These are phyloP conservation scores for Ictalurus furcatus DNA, from an alignment of 2,113 vertebrate species.

Conservation along the genomic window DNA sequence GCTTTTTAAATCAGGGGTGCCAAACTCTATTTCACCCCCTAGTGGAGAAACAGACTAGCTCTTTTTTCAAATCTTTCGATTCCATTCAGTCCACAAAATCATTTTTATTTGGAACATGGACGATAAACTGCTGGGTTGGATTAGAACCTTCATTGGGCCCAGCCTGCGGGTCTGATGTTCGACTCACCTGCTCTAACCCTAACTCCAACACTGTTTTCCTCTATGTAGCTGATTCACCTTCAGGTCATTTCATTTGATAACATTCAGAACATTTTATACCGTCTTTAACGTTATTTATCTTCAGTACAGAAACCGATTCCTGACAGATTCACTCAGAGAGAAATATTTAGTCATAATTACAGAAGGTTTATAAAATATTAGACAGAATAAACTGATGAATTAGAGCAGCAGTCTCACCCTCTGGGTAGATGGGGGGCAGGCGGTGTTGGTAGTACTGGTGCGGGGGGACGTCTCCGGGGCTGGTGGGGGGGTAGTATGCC, in stretches of 20 bases:
- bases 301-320: not conserved
- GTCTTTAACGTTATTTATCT: not conserved
- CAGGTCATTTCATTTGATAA: not conserved
- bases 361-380: not conserved
- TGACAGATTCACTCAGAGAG: not conserved
- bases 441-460: conserved; percentile 83
- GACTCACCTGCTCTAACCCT: no score
- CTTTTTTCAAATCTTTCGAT: not conserved
- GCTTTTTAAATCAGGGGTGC: not conserved
- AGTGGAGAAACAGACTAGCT: not conserved
- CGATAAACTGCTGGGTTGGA: not conserved
- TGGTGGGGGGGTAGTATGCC: conserved; percentile 83
- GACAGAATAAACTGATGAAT: not conserved
- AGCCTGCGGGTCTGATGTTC: not conserved
- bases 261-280: not conserved
- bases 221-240: not conserved
- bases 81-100: not conserved
- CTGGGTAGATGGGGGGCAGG: conserved; percentile 81
- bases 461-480: conserved; percentile 81
- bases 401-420: conserved; percentile 74
- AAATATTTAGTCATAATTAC: not conserved
- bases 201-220: not conserved
- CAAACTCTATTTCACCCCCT: not conserved
- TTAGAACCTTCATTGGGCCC: not conserved
- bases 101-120: not conserved